Evolutionary conservation across 2,888 invertebrate genomes (phyloP).

Genomic region (Acanthosepion lycidas): DNA sequence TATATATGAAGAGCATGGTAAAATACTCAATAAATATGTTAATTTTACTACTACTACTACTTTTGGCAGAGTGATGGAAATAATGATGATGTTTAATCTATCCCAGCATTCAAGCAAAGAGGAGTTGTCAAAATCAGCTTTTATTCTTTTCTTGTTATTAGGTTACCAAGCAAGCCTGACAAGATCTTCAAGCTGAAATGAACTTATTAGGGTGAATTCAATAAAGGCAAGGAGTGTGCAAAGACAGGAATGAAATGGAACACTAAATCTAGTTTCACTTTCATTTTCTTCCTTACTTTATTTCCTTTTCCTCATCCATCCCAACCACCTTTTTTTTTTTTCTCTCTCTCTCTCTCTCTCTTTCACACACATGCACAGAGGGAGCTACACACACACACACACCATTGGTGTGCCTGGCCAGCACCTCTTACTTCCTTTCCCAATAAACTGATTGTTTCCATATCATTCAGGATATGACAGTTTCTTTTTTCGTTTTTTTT

Average conservation of each 20-base stretch:
- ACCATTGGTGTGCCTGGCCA: background rate
- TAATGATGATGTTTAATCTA: constrained; percentile 15
- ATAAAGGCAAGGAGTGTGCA: background rate
- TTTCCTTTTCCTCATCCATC: background rate
- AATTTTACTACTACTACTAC: background rate
- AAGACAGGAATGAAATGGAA: background rate
- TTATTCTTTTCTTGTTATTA: background rate
- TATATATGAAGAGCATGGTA: no score
- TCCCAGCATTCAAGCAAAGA: background rate
- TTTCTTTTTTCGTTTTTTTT: background rate
- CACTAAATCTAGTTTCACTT: constrained; percentile 3
- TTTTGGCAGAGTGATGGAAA: background rate
- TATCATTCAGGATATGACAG: background rate
- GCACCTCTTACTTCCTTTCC: background rate
- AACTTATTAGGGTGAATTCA: background rate
- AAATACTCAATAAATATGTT: no score
- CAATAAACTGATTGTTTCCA: constrained; percentile 21
- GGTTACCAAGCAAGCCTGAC: constrained; percentile 33
- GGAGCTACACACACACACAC: background rate
- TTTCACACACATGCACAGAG: background rate
- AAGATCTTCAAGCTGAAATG: background rate
- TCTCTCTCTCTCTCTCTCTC: background rate
- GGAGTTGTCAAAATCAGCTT: background rate
- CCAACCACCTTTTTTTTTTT: no score
- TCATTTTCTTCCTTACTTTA: background rate